Evolutionary conservation across 92 coral and sea anemone species (phyloP).

Genomic region (Heteractis magnifica): DNA sequence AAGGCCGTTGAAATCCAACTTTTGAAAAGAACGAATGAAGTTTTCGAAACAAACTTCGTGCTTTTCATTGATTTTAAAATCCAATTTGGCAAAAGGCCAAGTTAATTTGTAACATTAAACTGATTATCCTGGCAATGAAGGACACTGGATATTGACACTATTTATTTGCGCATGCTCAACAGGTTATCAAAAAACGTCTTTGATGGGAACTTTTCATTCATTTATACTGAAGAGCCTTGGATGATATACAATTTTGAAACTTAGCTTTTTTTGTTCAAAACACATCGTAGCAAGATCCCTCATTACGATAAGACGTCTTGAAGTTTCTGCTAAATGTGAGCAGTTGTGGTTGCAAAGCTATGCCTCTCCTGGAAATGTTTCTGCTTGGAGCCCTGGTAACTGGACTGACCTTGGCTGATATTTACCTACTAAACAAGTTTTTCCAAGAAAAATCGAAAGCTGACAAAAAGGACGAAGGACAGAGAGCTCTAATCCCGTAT

Average conservation of each 20-base stretch:
- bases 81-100: background rate
- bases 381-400: constrained; percentile 68
- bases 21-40: no score
- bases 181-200: no score
- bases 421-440: constrained; percentile 50
- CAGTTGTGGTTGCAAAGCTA: background rate
- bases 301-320: background rate
- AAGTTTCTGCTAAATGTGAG: background rate
- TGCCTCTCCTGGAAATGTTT: constrained; percentile 68
- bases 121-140: background rate
- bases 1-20: no score
- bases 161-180: background rate
- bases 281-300: background rate
- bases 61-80: background rate
- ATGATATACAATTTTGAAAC: no score
- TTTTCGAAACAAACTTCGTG: no score
- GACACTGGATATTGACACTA: background rate
- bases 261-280: background rate
- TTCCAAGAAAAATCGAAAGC: constrained; percentile 37
- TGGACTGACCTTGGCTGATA: constrained; percentile 64
- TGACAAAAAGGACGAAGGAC: constrained; percentile 7
- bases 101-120: no score
- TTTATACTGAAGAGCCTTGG: no score
- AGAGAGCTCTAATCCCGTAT: constrained; percentile 33
- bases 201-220: no score